Conservation (phyloP, 2,888 invertebrate genomes). For the Seira ritae region DNA sequence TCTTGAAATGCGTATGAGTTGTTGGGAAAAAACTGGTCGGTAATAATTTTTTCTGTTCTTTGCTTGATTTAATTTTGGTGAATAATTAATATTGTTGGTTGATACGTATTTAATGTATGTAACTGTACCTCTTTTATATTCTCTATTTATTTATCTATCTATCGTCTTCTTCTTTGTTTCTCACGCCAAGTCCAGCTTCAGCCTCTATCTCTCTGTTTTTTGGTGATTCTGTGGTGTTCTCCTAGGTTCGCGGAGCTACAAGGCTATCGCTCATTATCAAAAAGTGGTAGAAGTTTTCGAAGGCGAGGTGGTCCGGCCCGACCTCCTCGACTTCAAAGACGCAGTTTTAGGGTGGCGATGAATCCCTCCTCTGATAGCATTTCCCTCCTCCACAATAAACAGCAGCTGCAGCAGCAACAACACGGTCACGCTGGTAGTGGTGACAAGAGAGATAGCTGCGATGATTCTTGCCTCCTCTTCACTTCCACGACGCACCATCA, state of each 20-base stretch:
- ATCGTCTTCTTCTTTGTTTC: conserved; percentile 10
- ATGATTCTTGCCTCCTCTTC: conserved; percentile 49
- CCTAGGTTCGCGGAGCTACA: conserved; percentile 63
- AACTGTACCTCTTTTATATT: background rate
- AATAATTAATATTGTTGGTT: background rate
- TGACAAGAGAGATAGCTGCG: conserved; percentile 40
- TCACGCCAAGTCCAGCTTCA: conserved; percentile 40
- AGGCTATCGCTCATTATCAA: conserved; percentile 60
- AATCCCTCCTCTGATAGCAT: conserved; percentile 59
- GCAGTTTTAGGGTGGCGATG: conserved; percentile 65
- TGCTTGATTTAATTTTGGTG: no score
- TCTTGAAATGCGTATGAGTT: no score
- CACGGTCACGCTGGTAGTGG: conserved; percentile 34
- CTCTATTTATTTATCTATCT: conserved; percentile 17
- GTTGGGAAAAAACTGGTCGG: no score
- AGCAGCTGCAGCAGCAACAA: background rate
- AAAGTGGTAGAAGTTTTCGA: conserved; percentile 67
- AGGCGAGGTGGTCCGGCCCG: conserved; percentile 66
- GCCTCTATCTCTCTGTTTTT: conserved; percentile 45
- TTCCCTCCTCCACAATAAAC: conserved; percentile 28
- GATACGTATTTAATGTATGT: background rate
- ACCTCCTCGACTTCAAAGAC: conserved; percentile 68
- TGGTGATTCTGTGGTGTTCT: conserved; percentile 66
- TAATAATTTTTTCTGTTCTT: no score
- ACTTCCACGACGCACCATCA: no score